A percentile compares a stretch with the other conserved stretches of the same genome.
phyloP scores from a whole-genome alignment of 1,140 invertebrate species.

The Camponotus floridanus region DNA sequence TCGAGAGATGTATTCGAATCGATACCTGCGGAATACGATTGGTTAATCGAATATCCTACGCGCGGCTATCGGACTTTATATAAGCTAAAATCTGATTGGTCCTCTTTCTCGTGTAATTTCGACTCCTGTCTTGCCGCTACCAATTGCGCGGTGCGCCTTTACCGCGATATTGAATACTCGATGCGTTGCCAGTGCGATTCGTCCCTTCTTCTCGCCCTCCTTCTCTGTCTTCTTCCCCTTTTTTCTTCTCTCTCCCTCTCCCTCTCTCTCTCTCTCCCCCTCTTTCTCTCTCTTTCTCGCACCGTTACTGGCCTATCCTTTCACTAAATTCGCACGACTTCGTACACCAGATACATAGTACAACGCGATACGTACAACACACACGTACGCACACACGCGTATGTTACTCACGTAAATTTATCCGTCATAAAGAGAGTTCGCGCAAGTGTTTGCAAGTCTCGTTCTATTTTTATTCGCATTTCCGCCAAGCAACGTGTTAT shows the following conservation, averaged over 20 bases:
- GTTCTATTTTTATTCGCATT: constrained; percentile 38
- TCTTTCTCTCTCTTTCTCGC: not conserved
- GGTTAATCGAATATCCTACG: constrained; percentile 87
- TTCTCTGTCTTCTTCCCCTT: constrained; percentile 15
- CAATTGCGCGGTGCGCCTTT: constrained; percentile 84
- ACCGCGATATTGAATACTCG: constrained; percentile 80
- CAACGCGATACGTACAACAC: not conserved
- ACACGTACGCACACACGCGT: not conserved
- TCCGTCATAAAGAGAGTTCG: constrained; percentile 35
- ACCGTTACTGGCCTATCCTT: constrained; percentile 62
- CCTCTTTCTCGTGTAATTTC: constrained; percentile 86
- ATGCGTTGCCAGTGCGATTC: constrained; percentile 73
- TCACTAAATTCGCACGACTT: constrained; percentile 55
- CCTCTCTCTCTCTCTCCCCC: not conserved
- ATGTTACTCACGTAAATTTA: constrained; percentile 38
- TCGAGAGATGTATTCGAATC: constrained; percentile 70
- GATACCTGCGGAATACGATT: constrained; percentile 86
- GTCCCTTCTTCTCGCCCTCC: constrained; percentile 54
- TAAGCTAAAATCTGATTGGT: constrained; percentile 89
- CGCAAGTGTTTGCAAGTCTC: constrained; percentile 23
- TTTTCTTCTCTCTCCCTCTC: constrained; percentile 14
- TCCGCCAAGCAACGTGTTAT: not conserved
- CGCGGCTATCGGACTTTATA: constrained; percentile 86
- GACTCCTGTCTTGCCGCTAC: constrained; percentile 82
- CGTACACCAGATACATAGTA: not conserved